Base-by-base conservation (phyloP, 2,113 vertebrate species). In the Dascyllus trimaculatus region DNA sequence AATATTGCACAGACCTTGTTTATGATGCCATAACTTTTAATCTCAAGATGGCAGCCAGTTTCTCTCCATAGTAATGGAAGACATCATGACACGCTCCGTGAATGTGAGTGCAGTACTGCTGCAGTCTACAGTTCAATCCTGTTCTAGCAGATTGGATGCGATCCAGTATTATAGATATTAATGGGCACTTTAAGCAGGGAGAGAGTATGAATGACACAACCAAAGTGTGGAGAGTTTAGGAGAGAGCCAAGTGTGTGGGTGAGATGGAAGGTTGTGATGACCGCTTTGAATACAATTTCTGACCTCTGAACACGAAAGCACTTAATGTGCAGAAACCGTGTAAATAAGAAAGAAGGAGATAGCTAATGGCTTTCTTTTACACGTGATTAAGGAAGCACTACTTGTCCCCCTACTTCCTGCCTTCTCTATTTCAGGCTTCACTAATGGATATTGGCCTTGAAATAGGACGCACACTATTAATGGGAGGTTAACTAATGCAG, bases 191-290 rank as follows among this genome's bases (percentile, higher is more conserved):
- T 81, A 81, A 43, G 61, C 25, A 58, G 45, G 66, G 57, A 67
- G 60, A 62, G 60, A 71, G 35, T 70, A 81, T 71, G 63, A 89
- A 81, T 85, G 84, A 69, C 66, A 80, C n/a, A 19, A 79, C 87
- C 43, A 77, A 80, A 88, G 81, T 15, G 45, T 84, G 46, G 35
- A 68, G 60, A 60, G 65, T 43, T 25, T 25, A 18, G 32, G 32
- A 62, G 35, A 22, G 40, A 82, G 81, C 63, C 51, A 38, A 54
- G 24, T 19, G 6, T 65, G 73, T 70, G 26, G 78, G 58, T 58
- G 51, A 57, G 35, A 29, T 19, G 40, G 68, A 79, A 49, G 18
- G 54, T 61, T 80, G 57, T 26, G 40, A 75, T 73, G 56, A 76
- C 78, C 11, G 13, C 40, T 78, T 68, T 70, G 51, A 85, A 69